A percentile compares a stretch with the other conserved stretches of the same genome.
These are phyloP conservation scores for Euzetes globulus DNA, from an alignment of 2,888 invertebrate genomes.

Conservation along the genomic window DNA sequence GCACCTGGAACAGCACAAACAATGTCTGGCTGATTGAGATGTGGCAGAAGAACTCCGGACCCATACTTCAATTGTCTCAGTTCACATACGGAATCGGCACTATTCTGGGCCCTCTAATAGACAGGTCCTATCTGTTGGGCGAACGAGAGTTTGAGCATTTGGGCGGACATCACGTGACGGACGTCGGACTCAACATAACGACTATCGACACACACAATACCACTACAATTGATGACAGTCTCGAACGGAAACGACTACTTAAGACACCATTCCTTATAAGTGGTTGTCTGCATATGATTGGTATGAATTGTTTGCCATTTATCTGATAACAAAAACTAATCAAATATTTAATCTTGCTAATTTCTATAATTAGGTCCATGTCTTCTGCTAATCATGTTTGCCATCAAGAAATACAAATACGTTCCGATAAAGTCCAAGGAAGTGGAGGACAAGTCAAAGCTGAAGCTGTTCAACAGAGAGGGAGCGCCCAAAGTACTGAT, in stretches of 20 bases:
- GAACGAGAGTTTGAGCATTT: neutral
- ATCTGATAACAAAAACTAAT: no score
- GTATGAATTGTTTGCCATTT: neutral
- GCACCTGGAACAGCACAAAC: constrained; percentile 5
- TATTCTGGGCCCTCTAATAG: constrained; percentile 31
- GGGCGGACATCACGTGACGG: neutral
- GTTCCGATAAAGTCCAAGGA: neutral
- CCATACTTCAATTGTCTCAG: constrained; percentile 32
- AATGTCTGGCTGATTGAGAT: constrained; percentile 36
- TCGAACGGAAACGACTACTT: neutral
- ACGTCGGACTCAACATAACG: neutral
- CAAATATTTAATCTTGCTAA: no score
- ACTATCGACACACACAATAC: neutral
- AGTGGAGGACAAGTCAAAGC: neutral
- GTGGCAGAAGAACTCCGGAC: constrained; percentile 25
- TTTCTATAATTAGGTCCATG: neutral
- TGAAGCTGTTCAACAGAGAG: neutral
- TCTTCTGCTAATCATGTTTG: neutral
- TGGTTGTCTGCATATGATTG: neutral
- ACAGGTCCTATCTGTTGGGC: constrained; percentile 20
- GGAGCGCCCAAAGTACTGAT: neutral
- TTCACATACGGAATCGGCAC: constrained; percentile 34
- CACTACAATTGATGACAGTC: neutral
- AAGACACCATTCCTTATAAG: constrained; percentile 15
- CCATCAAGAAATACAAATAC: neutral